Evolutionary conservation across 2,113 vertebrate genomes (phyloP).

Genomic region (Zonotrichia leucophrys): DNA sequence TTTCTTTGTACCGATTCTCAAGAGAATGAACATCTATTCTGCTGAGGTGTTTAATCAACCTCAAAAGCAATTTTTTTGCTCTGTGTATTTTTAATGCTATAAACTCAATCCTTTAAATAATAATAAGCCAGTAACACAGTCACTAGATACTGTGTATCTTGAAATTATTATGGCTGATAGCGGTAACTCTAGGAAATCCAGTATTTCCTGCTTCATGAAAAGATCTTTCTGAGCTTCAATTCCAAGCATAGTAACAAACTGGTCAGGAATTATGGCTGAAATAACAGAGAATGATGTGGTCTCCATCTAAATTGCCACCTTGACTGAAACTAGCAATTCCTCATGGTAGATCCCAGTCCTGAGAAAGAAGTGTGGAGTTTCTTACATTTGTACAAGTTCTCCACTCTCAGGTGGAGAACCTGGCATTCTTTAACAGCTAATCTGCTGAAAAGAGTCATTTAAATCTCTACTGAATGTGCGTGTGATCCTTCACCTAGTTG

Average conservation of each 20-base stretch:
- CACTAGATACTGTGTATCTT: background rate
- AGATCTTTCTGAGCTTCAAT: background rate
- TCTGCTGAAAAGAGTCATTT: background rate
- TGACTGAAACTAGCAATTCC: background rate
- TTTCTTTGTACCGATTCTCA: background rate
- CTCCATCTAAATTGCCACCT: background rate
- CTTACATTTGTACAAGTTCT: background rate
- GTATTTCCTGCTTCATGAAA: background rate
- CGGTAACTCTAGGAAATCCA: background rate
- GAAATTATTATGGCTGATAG: background rate
- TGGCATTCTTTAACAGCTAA: background rate
- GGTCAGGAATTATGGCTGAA: background rate
- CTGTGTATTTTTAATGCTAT: background rate
- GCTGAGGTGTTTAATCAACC: background rate
- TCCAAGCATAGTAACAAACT: background rate
- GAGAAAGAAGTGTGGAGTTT: background rate
- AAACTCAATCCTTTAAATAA: background rate
- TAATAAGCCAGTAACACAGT: background rate
- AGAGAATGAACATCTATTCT: background rate
- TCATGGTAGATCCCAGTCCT: background rate
- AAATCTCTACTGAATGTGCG: background rate
- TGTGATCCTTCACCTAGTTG: background rate
- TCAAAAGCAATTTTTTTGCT: slow-evolving; percentile 8
- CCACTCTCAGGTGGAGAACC: background rate
- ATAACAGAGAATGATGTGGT: background rate